Percentiles rank a stretch among this genome's conserved stretches.
phyloP scores from a whole-genome alignment of 1,140 invertebrate species.

The Cydia amplana region DNA sequence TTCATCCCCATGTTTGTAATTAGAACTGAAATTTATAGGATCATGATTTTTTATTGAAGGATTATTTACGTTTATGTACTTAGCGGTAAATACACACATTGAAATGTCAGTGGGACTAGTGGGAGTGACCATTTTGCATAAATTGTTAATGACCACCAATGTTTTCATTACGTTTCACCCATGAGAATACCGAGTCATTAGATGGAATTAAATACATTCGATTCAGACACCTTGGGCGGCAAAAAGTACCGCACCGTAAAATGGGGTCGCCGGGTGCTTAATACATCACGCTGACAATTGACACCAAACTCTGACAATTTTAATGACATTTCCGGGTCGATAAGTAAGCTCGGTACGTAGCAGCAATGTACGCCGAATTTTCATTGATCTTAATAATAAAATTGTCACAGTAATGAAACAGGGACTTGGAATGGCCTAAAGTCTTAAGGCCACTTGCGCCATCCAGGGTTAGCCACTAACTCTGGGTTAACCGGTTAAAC shows the following conservation, averaged over 20 bases:
- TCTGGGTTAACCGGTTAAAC: too few species aligned
- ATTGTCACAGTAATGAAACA: too few species aligned
- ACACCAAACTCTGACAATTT: too few species aligned
- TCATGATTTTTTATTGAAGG: too few species aligned
- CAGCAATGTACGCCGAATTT: too few species aligned
- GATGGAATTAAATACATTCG: not conserved
- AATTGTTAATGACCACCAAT: not conserved
- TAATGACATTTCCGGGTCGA: too few species aligned
- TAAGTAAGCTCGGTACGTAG: too few species aligned
- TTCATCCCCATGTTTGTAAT: not conserved
- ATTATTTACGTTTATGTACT: not conserved
- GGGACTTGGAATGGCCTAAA: too few species aligned
- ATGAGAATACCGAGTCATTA: constrained; percentile 1
- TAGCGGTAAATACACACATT: not conserved
- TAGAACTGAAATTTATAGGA: not conserved
- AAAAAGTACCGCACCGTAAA: not conserved
- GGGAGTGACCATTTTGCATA: constrained; percentile 26
- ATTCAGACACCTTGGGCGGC: not conserved
- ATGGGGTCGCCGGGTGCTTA: not conserved
- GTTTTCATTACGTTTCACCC: not conserved
- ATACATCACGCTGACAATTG: not conserved
- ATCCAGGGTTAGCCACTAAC: too few species aligned
- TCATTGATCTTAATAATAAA: too few species aligned
- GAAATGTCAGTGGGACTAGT: constrained; percentile 12
- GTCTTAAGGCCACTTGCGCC: too few species aligned